These are phyloP conservation scores for Drosophila mimica DNA, from an alignment of 2,888 invertebrate species.

Conservation along the genomic window DNA sequence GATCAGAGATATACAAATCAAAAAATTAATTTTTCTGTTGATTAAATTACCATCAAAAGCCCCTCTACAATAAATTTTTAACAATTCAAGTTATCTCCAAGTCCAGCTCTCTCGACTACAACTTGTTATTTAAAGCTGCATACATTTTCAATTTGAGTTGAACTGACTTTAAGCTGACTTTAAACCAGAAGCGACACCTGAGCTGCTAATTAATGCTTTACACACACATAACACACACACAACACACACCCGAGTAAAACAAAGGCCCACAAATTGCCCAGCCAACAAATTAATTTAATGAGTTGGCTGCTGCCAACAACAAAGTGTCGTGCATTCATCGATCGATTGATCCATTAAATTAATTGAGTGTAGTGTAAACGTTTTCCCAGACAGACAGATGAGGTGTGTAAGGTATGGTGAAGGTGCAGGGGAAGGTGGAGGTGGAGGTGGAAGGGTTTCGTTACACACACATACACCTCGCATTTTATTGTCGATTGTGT, in stretches of 20 bases:
- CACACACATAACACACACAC: background rate
- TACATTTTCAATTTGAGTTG: background rate
- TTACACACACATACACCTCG: background rate
- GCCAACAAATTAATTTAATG: slow-evolving; percentile 49
- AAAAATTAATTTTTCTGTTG: background rate
- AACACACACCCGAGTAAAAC: background rate
- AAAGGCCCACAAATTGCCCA: slow-evolving; percentile 35
- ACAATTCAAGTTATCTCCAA: background rate
- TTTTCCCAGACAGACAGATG: slow-evolving; percentile 50
- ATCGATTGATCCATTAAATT: slow-evolving; percentile 77
- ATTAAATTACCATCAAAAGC: background rate
- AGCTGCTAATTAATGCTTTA: slow-evolving; percentile 49
- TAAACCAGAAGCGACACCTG: slow-evolving; percentile 16
- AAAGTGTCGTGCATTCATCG: slow-evolving; percentile 36
- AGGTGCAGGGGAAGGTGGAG: background rate
- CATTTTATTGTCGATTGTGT: slow-evolving; percentile 47
- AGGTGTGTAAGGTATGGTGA: background rate
- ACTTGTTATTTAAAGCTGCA: background rate
- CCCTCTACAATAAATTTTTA: too few species aligned
- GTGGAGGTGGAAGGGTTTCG: background rate
- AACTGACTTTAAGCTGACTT: background rate
- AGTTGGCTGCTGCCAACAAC: slow-evolving; percentile 26
- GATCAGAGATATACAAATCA: background rate
- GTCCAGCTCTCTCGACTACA: background rate
- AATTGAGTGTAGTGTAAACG: slow-evolving; percentile 72